A percentile compares a stretch with the other conserved stretches of the same genome.
Conservation (phyloP, 2,888 invertebrate species). For the Drosophila prostipennis region DNA sequence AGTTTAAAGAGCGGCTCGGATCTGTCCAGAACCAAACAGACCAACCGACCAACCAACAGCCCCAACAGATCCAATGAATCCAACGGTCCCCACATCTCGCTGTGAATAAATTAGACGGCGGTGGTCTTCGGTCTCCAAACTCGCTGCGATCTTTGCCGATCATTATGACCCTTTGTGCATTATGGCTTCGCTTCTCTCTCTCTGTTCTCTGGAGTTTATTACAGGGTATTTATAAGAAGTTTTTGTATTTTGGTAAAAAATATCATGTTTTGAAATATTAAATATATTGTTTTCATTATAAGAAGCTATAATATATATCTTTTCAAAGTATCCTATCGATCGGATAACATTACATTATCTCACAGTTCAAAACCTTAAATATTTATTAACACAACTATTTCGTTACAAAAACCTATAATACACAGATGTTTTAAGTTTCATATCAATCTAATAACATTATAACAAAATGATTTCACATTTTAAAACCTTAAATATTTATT, state of each 20-base stretch:
- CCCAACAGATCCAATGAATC: slow-evolving; percentile 9
- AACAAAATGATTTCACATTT: no score
- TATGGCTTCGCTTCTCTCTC: slow-evolving; percentile 26
- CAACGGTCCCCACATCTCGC: slow-evolving; percentile 50
- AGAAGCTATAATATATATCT: no score
- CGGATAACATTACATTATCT: no score
- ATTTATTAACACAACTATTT: no score
- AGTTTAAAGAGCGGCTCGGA: slow-evolving; percentile 61
- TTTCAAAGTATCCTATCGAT: no score
- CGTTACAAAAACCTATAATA: no score
- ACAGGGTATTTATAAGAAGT: slow-evolving; percentile 2
- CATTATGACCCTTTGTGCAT: slow-evolving; percentile 67
- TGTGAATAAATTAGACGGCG: slow-evolving; percentile 81
- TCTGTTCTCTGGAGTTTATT: not conserved
- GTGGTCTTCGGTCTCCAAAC: slow-evolving; percentile 56
- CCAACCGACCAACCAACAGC: slow-evolving; percentile 5
- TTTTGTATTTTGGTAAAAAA: not conserved
- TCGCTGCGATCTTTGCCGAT: slow-evolving; percentile 47
- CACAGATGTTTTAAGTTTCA: no score
- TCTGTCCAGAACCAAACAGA: slow-evolving; percentile 46
- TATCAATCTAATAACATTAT: no score
- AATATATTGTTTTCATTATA: no score
- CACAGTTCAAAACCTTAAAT: no score
- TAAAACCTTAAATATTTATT: no score
- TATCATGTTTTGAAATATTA: no score